Percentiles rank a stretch among this genome's conserved stretches.
These are phyloP conservation scores for Nanorana parkeri DNA, from an alignment of 2,113 vertebrate species.

Conservation along the genomic window DNA sequence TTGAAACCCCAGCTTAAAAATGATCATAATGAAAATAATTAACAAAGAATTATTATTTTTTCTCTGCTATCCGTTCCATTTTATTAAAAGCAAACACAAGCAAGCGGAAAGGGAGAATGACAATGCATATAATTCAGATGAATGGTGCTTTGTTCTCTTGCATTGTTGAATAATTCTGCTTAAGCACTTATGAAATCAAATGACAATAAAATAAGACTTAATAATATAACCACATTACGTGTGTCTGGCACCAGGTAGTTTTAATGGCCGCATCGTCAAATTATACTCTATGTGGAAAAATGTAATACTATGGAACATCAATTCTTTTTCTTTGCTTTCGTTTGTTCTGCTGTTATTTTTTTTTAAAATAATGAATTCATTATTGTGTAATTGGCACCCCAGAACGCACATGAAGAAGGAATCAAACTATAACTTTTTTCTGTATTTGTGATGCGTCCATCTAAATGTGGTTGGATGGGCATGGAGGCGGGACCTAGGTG, in stretches of 20 bases:
- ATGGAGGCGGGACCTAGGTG: too few species aligned
- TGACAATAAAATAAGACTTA: neutral
- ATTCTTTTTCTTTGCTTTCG: too few species aligned
- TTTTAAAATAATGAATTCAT: too few species aligned
- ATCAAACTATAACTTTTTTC: too few species aligned
- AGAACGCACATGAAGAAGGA: too few species aligned
- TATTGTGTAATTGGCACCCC: too few species aligned
- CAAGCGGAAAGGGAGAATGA: constrained; percentile 1
- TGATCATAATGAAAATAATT: constrained; percentile 21
- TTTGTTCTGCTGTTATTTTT: too few species aligned
- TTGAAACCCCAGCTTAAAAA: neutral
- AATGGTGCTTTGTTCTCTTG: constrained; percentile 17
- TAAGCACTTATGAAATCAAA: constrained; percentile 10
- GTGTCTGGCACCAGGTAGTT: neutral
- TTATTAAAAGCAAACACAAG: constrained; percentile 5
- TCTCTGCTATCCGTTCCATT: neutral
- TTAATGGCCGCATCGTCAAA: too few species aligned
- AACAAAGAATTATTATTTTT: constrained; percentile 21
- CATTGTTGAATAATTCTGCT: constrained; percentile 20
- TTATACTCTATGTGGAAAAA: too few species aligned
- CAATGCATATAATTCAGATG: constrained; percentile 19
- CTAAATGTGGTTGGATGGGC: too few species aligned
- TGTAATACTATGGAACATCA: too few species aligned
- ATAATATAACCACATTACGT: constrained; percentile 1
- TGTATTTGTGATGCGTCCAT: too few species aligned